phyloP scores from a whole-genome alignment of 2,888 invertebrate genomes.

The Caenorhabditis macrosperma region DNA sequence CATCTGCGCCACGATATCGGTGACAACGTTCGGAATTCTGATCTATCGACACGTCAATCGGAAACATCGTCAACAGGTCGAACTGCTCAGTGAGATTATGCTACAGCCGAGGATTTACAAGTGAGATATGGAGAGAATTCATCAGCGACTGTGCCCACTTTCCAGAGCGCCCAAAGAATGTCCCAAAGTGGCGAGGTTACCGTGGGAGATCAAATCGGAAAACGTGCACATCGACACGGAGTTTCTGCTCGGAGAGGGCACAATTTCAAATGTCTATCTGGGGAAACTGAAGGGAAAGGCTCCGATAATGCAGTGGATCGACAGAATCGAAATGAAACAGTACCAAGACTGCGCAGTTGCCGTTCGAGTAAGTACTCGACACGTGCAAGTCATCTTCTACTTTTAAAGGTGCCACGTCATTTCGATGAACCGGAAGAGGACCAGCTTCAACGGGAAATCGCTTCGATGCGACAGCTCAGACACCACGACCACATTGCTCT shows the following conservation, averaged over 20 bases:
- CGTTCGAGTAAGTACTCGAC: conserved; percentile 63
- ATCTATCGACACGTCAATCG: conserved; percentile 60
- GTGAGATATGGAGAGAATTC: conserved; percentile 54
- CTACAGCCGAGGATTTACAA: conserved; percentile 55
- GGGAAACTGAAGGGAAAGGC: conserved; percentile 73
- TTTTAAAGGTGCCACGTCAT: conserved; percentile 50
- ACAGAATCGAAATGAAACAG: conserved; percentile 72
- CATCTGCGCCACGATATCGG: conserved; percentile 64
- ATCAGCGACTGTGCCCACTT: background rate
- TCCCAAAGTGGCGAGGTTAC: conserved; percentile 60
- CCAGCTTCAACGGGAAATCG: conserved; percentile 70
- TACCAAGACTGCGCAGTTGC: conserved; percentile 75
- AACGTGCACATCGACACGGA: conserved; percentile 70
- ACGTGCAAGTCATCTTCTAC: no score
- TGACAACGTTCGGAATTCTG: conserved; percentile 59
- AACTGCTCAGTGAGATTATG: conserved; percentile 63
- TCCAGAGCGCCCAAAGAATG: conserved; percentile 63
- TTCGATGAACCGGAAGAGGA: conserved; percentile 73
- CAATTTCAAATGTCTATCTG: conserved; percentile 69
- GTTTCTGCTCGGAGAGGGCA: conserved; percentile 70
- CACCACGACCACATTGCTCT: conserved; percentile 71
- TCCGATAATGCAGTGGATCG: conserved; percentile 74
- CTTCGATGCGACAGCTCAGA: conserved; percentile 68
- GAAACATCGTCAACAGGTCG: conserved; percentile 58
- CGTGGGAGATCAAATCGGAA: conserved; percentile 73